Evolutionary conservation across 2,797 vertebrate species (phyloP).

Genomic region (Rhinichthys osculus): DNA sequence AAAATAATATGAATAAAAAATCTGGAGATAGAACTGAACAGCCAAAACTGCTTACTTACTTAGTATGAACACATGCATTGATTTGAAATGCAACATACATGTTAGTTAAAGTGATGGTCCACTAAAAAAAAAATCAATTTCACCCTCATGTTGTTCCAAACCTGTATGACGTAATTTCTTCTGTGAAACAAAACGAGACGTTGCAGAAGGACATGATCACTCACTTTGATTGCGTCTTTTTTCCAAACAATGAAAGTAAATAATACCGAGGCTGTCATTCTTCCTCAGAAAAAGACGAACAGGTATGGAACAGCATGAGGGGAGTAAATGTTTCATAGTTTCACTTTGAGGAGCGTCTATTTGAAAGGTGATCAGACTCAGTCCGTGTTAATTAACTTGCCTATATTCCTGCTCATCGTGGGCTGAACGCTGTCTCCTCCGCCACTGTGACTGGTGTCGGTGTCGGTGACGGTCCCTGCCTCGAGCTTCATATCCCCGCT

Average conservation of each 20-base stretch:
- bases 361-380: not conserved
- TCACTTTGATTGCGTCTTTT: not conserved
- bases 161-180: not conserved
- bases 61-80: too few relatives aligned
- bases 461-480: constrained; percentile 64
- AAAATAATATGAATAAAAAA: not conserved
- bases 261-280: not conserved
- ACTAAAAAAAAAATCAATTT: not conserved
- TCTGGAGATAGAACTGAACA: too few relatives aligned
- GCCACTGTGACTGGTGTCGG: constrained; percentile 65
- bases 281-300: too few relatives aligned
- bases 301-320: too few relatives aligned
- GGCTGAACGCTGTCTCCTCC: constrained; percentile 58
- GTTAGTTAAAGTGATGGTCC: not conserved
- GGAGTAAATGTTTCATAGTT: not conserved
- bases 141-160: not conserved
- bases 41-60: not conserved
- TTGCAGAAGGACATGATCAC: not conserved
- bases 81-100: not conserved
- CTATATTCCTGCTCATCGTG: constrained; percentile 62
- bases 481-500: constrained; percentile 67
- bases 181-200: not conserved
- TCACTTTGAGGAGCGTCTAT: not conserved
- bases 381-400: constrained; percentile 54
- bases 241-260: not conserved